Evolutionary conservation across 2,113 vertebrate genomes (phyloP).

Genomic region (Labeo catla): DNA sequence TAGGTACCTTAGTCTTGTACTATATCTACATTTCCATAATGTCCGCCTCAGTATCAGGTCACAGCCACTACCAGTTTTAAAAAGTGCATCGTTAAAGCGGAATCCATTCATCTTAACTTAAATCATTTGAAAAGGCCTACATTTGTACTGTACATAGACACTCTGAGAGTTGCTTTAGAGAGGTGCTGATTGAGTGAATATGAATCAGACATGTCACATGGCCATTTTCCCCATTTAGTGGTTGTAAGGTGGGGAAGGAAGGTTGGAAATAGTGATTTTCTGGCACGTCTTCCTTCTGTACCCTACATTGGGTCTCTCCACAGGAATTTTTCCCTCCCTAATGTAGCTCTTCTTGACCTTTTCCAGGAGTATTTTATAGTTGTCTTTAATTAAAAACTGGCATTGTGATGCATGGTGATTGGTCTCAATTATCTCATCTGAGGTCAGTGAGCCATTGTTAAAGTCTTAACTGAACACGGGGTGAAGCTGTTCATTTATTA

Average conservation of each 20-base stretch:
- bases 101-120: conserved; percentile 7
- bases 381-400: conserved; percentile 72
- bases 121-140: conserved; percentile 1
- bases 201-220: conserved; percentile 68
- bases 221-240: conserved; percentile 65
- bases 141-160: conserved; percentile 48
- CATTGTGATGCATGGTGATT: conserved; percentile 63
- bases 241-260: conserved; percentile 42
- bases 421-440: conserved; percentile 62
- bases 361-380: conserved; percentile 67
- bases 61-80: not conserved
- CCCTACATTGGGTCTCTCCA: conserved; percentile 57
- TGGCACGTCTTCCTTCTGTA: conserved; percentile 66
- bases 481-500: conserved; percentile 40
- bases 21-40: conserved; percentile 5
- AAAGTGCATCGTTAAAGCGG: not conserved
- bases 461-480: conserved; percentile 55
- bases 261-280: conserved; percentile 74
- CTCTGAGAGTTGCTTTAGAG: conserved; percentile 60
- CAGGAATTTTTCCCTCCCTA: conserved; percentile 56
- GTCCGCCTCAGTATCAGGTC: not conserved
- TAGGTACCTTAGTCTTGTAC: conserved; percentile 20
- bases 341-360: conserved; percentile 66
- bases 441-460: conserved; percentile 58
- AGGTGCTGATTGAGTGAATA: conserved; percentile 72